phyloP scores from a whole-genome alignment of 2,888 invertebrate genomes.

The Dynastes hyllus region DNA sequence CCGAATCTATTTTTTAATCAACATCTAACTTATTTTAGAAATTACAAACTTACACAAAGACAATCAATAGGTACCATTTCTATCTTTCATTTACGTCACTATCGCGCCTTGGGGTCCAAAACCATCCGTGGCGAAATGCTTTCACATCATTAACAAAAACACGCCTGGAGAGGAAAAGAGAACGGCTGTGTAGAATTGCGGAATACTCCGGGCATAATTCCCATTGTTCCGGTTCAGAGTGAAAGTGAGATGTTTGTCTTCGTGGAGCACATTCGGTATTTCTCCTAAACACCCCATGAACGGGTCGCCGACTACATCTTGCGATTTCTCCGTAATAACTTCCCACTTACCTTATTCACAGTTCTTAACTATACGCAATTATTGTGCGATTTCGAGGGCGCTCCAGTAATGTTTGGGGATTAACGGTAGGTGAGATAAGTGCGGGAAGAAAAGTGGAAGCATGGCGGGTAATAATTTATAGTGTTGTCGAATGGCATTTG shows the following conservation, averaged over 20 bases:
- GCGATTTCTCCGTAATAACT: conserved; percentile 21
- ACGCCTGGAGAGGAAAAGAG: conserved; percentile 3
- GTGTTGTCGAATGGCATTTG: conserved; percentile 30
- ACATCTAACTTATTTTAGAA: no score
- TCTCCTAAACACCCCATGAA: conserved; percentile 58
- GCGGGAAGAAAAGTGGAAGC: conserved; percentile 15
- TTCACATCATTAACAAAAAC: conserved; percentile 21
- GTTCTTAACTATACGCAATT: conserved; percentile 27
- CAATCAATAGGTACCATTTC: neutral
- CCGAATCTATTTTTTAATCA: no score
- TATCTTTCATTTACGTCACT: conserved; percentile 4
- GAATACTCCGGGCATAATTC: conserved; percentile 68
- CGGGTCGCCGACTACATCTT: conserved; percentile 15
- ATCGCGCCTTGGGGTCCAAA: conserved; percentile 20
- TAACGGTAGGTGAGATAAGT: conserved; percentile 6
- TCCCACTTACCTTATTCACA: neutral
- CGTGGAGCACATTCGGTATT: conserved; percentile 64
- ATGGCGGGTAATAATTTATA: conserved; percentile 27
- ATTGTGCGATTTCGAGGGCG: conserved; percentile 39
- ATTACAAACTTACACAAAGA: neutral
- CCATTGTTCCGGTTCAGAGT: conserved; percentile 66
- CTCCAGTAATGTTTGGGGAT: conserved; percentile 38
- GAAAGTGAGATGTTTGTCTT: conserved; percentile 68
- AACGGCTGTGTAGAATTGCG: conserved; percentile 60
- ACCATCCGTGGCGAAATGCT: conserved; percentile 9